Base-by-base conservation (phyloP, 2,113 vertebrate genomes). In the Prolemur simus region DNA sequence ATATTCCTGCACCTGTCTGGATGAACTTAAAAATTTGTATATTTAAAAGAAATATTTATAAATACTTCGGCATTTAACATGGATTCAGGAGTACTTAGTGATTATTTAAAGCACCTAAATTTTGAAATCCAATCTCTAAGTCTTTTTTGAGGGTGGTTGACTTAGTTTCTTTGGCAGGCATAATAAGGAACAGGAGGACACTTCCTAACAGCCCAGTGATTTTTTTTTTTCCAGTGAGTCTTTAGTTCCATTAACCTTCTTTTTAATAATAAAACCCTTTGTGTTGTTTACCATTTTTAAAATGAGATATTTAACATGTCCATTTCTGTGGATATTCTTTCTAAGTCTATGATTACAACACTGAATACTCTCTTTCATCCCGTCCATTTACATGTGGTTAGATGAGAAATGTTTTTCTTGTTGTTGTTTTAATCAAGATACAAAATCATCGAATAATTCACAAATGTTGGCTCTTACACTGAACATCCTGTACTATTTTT, bases 1-100 rank as follows among this genome's bases (percentile, higher is more conserved):
- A 58, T n/a, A 89, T 68, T 78, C 93, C 80, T 86, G 83, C 87
- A 94, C 96, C 93, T 96, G 89, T 93, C 91, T 95, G 80, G 47
- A 85, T 87, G 45, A 95, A 97, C 96, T 93, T 84, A 86, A 91
- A 96, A 96, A 64, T 52, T 21, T 94, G 78, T 95, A 60, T 96
- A 87, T 91, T 95, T 92, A 93, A 97, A 97, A 98, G 93, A 97
- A 97, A 97, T 97, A 97, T 96, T 98, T 97, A 96, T 97, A 96
- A 97, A 97, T 93, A 91, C 56, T 45, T 94, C 83, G 87, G 34
- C 39, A 95, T 95, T 96, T 89, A 87, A 93, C 91, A 94, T 87
- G 78, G 52, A 81, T 71, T 93, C 78, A 71, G 66, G 39, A 76
- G 29, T 71, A 80, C 86, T 91, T 69, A 32, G 64, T 84, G 63